These are phyloP conservation scores for Enhydra lutris DNA, from an alignment of 2,113 vertebrate genomes.

Conservation along the genomic window DNA sequence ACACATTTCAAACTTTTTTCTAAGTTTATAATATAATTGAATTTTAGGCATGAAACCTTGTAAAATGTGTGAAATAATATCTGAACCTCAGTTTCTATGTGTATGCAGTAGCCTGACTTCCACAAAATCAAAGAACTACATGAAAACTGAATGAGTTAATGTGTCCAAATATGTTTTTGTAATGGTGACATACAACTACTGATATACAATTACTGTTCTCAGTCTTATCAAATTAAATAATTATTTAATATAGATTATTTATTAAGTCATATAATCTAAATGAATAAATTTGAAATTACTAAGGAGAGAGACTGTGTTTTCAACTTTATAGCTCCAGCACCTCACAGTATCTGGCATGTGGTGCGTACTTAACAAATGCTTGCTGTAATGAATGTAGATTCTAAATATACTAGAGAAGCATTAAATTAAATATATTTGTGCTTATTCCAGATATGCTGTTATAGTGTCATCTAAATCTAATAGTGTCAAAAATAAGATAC, in stretches of 20 bases:
- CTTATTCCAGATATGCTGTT: conserved; percentile 17
- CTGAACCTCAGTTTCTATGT: not conserved
- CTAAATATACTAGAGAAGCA: not conserved
- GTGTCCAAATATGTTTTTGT: not conserved
- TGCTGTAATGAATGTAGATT: not conserved
- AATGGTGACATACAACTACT: not conserved
- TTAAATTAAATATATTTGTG: conserved; percentile 9
- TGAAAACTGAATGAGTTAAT: not conserved
- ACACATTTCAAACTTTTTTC: not conserved
- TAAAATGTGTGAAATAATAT: not conserved
- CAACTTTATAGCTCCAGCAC: not conserved
- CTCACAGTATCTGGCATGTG: not conserved
- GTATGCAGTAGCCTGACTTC: not conserved
- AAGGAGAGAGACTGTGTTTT: not conserved
- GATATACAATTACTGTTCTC: not conserved
- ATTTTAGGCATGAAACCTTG: not conserved
- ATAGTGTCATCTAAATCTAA: not conserved
- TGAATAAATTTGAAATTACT: not conserved
- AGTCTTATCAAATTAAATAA: not conserved
- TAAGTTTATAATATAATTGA: not conserved
- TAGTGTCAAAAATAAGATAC: not conserved
- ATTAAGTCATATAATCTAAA: not conserved
- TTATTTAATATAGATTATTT: not conserved
- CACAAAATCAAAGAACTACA: not conserved
- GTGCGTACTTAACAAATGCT: not conserved